These are phyloP conservation scores for Scyliorhinus canicula DNA, from an alignment of 2,797 vertebrate genomes.

Conservation along the genomic window DNA sequence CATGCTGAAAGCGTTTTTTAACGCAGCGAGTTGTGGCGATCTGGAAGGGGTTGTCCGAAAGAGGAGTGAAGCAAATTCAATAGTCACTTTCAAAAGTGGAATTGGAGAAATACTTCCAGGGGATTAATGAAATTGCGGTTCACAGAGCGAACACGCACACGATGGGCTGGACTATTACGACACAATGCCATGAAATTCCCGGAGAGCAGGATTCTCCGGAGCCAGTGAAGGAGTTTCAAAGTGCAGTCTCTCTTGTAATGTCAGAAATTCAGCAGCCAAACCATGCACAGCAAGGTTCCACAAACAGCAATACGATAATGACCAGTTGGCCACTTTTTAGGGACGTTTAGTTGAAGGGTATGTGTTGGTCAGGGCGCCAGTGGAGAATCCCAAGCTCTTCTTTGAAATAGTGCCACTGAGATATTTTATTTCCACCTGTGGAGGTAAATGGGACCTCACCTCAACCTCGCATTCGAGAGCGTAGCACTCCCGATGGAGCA, in stretches of 20 bases:
- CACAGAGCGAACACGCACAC: neutral
- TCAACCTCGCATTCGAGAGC: neutral
- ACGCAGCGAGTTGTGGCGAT: neutral
- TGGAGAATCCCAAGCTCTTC: neutral
- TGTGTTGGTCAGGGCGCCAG: neutral
- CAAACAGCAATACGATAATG: neutral
- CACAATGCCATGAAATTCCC: too few species aligned
- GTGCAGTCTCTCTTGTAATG: neutral
- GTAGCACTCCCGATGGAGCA: neutral
- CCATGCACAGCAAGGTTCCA: neutral
- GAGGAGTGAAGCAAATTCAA: neutral
- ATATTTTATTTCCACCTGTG: conserved; percentile 2
- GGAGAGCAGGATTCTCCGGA: too few species aligned
- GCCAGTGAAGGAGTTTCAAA: neutral
- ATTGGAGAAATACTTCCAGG: too few species aligned
- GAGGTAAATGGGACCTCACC: too few species aligned
- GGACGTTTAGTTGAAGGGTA: neutral
- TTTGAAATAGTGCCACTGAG: neutral
- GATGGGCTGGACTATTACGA: neutral
- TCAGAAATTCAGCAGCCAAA: neutral
- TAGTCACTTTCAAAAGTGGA: too few species aligned
- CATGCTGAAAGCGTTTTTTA: neutral
- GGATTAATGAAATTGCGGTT: neutral
- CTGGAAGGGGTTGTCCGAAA: neutral
- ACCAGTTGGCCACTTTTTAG: neutral